Evolutionary conservation across 2,797 vertebrate species (phyloP), one percentile per base, ranked within the genome.

Genomic region (Smutsia gigantea): DNA sequence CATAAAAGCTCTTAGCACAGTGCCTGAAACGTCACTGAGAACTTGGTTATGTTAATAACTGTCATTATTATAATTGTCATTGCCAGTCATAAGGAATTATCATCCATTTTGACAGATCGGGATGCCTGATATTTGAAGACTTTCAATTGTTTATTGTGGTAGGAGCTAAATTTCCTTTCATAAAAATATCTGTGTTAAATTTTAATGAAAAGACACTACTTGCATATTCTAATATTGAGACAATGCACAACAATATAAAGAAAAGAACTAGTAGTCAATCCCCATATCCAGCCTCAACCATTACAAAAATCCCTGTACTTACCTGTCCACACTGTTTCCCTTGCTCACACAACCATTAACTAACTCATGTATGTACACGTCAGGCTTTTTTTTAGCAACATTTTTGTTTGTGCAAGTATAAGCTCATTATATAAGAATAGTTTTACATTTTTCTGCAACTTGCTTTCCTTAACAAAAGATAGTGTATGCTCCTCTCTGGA

Each of bases 1-100:
- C 68, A 55, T 53, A 88, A 91, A 75, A 81, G 21, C 25, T 95
- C 82, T 87, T 57, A 37, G 37, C 39, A 88, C 19, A 51, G 39
- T 64, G 13, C 25, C 51, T 69, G 66, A 88, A 95, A 94, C 75
- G 72, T 84, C 78, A 91, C 31, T 15, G n/a, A 91, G 23, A 91
- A 75, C 34, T 85, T 29, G 34, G 87, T 27, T 93, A 81, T 74
- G 46, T 90, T 95, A 78, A 42, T 66, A 86, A 53, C 77, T 81
- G 7, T 71, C 42, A 82, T 85, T 74, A 74, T 59, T 9, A 57
- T 81, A 51, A 71, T 59, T 82, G 29, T 79, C 42, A 57, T 82
- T 95, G 69, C 15, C 14, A 74, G 53, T 78, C 12, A 78, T 49
- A 86, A 93, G 29, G n/a, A 53, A 92, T 82, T 75, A 82, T 59